Percentiles rank a stretch among this genome's conserved stretches.
These are phyloP conservation scores for Phrynocephalus guinanensis DNA, from an alignment of 2,797 vertebrate species.

Conservation along the genomic window DNA sequence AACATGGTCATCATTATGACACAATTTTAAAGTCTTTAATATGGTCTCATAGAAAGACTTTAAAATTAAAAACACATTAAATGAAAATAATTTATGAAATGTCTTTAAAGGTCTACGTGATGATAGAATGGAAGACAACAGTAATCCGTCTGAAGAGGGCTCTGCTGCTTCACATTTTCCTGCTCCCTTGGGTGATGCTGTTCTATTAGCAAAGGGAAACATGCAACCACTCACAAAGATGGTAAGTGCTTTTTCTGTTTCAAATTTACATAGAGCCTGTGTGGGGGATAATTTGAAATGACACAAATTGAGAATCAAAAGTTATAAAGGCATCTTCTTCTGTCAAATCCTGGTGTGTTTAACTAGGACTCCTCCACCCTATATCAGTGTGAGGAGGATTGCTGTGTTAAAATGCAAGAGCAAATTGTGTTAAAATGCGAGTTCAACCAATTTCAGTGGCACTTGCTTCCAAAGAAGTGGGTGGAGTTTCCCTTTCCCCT, in stretches of 20 bases:
- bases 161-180: constrained; percentile 60
- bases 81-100: constrained; percentile 16
- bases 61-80: not conserved
- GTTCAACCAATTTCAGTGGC: not conserved
- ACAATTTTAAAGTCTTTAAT: not conserved
- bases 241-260: constrained; percentile 78
- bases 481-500: not conserved
- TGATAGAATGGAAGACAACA: constrained; percentile 45
- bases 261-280: not conserved
- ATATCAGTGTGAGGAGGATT: not conserved
- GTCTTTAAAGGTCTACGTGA: constrained; percentile 65
- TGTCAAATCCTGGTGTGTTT: not conserved
- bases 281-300: constrained; percentile 3
- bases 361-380: not conserved
- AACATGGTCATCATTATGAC: not conserved
- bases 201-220: constrained; percentile 69
- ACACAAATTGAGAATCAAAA: not conserved
- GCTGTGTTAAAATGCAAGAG: not conserved
- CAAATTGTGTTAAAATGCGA: not conserved
- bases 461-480: not conserved
- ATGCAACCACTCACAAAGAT: constrained; percentile 69
- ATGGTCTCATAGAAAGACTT: not conserved
- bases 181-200: constrained; percentile 58
- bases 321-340: not conserved
- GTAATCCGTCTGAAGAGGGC: constrained; percentile 61